Conservation (phyloP, 2,888 invertebrate species). For the Polydrusus tereticollis region DNA sequence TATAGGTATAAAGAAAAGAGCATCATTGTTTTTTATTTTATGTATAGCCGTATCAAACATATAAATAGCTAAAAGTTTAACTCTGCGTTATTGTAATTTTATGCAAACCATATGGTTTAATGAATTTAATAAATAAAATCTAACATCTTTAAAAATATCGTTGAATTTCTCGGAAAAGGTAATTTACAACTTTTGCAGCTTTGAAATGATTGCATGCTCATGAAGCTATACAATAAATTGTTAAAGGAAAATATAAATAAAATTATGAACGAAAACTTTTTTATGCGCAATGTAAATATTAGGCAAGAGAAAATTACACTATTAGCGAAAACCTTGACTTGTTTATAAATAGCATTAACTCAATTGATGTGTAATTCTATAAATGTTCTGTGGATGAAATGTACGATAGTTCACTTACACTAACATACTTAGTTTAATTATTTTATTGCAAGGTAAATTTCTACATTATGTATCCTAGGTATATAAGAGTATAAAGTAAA, state of each 20-base stretch:
- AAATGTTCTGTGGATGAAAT: constrained; percentile 23
- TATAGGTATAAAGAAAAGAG: neutral
- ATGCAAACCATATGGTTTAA: constrained; percentile 11
- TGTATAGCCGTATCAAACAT: neutral
- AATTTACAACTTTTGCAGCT: neutral
- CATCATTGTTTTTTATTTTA: neutral
- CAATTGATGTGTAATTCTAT: constrained; percentile 23
- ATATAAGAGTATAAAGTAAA: neutral
- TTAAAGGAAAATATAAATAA: neutral
- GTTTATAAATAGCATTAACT: constrained; percentile 26
- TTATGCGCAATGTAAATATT: constrained; percentile 21
- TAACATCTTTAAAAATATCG: constrained; percentile 1
- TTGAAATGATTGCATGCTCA: neutral
- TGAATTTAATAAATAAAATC: constrained; percentile 4
- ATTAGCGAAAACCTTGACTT: constrained; percentile 26
- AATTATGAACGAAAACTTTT: neutral
- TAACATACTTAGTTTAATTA: constrained; percentile 12
- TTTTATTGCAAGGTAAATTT: constrained; percentile 8
- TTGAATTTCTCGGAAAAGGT: neutral
- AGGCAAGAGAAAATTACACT: constrained; percentile 20
- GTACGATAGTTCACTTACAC: constrained; percentile 9
- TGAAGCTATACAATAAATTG: neutral
- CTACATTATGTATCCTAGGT: neutral
- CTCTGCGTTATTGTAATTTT: neutral
- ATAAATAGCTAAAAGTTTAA: neutral